Conservation (phyloP, 2,797 vertebrate species). For the Cryptoprocta ferox region DNA sequence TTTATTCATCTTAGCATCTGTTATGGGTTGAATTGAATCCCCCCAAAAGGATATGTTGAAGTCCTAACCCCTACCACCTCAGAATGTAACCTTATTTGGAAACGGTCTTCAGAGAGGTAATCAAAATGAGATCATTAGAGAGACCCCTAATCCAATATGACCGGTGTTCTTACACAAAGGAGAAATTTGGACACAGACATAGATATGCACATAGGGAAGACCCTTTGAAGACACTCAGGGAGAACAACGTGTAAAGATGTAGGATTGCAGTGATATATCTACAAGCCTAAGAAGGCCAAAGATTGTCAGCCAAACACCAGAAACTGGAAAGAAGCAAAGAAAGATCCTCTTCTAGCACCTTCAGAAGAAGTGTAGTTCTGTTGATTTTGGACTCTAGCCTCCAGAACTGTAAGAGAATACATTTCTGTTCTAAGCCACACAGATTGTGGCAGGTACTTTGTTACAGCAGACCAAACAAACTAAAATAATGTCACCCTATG, state of each 20-base stretch:
- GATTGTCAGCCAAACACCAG: background rate
- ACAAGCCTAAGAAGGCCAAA: background rate
- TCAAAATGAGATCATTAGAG: background rate
- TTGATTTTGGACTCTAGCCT: background rate
- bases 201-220: background rate
- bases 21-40: background rate
- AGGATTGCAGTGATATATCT: background rate
- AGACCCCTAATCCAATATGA: background rate
- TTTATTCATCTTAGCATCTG: constrained; percentile 1
- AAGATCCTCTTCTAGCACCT: background rate
- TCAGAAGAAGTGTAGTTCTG: background rate
- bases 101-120: background rate
- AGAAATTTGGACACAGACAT: background rate
- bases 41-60: background rate
- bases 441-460: background rate
- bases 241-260: background rate
- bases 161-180: background rate
- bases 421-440: background rate
- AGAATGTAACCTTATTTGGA: background rate
- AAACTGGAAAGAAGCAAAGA: background rate
- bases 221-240: background rate
- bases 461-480: background rate
- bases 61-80: background rate
- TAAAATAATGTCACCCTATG: background rate
- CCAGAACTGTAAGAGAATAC: background rate